Evolutionary conservation across 2,888 invertebrate species (phyloP), one percentile per base, ranked within the genome.

Genomic region (Cerastis leucographa): DNA sequence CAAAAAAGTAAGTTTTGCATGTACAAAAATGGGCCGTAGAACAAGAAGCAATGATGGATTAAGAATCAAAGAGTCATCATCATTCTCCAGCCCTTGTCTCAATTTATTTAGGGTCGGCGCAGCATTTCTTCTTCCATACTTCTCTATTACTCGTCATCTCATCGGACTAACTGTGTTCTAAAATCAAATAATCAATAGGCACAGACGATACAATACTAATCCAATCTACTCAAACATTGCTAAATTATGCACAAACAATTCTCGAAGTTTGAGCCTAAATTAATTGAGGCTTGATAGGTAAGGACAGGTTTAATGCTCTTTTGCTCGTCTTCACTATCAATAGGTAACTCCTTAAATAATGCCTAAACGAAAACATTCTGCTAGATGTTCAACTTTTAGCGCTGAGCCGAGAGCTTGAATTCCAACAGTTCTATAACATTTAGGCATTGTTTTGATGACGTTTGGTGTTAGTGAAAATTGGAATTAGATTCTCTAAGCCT

Each of bases 231-330:
- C 61, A 62, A 78, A 62, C 35, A 22, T 76, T 22, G 19, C 14
- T 25, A 19, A 76, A 44, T 67, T 59, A 66, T 42, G 35, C 35
- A 40, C 17, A 54, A 35, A 44, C 59, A 42, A 46, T 68, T 78
- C 7, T 54, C 42, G 8, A 74, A 81, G 54, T 61, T 61, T 9
- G 25, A 61, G 29, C 35, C 25, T 46, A 64, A 74, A 75, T 66
- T 68, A 51, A 69, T 65, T 49, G 46, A 64, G 44, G 19, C n/a
- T 6, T 35, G 22, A 62, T 65, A 56, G 12, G 35, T 73, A 70
- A 35, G n/a, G 44, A 75, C 19, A 40, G 17, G 35, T 49, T 56
- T n/a, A 69, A 42, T 69, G 25, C 17, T 65, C 40, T 59, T 72
- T 76, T n/a, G 14, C 14, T 19, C 40, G 22, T 62, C 12, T 62